These are phyloP conservation scores for Boleophthalmus pectinirostris DNA, from an alignment of 2,113 vertebrate genomes.

Conservation along the genomic window DNA sequence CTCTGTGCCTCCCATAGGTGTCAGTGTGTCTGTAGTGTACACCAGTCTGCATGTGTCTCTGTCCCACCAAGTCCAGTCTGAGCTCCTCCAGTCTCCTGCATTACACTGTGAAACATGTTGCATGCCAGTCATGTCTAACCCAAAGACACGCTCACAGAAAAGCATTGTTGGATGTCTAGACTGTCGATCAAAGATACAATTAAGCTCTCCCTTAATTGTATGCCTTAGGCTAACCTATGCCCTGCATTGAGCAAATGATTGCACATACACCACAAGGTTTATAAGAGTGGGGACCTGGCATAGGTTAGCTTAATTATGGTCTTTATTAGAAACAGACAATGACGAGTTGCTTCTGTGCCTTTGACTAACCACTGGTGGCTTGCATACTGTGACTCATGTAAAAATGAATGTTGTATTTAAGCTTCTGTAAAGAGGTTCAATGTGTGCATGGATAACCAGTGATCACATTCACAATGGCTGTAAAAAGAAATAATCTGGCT, in stretches of 20 bases:
- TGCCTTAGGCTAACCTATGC: slow-evolving; percentile 67
- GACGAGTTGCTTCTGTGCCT: slow-evolving; percentile 70
- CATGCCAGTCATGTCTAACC: slow-evolving; percentile 54
- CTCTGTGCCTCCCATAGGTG: slow-evolving; percentile 41
- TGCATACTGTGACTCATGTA: slow-evolving; percentile 57
- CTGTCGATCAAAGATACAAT: slow-evolving; percentile 56
- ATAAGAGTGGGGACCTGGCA: slow-evolving; percentile 52
- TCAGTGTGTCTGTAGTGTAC: slow-evolving; percentile 45
- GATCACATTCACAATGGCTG: slow-evolving; percentile 28
- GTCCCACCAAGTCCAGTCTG: slow-evolving; percentile 49
- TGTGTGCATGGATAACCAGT: slow-evolving; percentile 59
- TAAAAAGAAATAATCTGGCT: slow-evolving; percentile 58
- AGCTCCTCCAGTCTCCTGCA: slow-evolving; percentile 51
- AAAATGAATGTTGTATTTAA: slow-evolving; percentile 48
- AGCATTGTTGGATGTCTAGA: slow-evolving; percentile 42
- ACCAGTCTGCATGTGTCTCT: slow-evolving; percentile 59
- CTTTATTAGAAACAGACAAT: slow-evolving; percentile 50
- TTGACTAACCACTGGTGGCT: slow-evolving; percentile 67
- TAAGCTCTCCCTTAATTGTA: slow-evolving; percentile 68
- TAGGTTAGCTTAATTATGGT: slow-evolving; percentile 69
- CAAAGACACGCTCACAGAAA: slow-evolving; percentile 27
- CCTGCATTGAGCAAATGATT: slow-evolving; percentile 53
- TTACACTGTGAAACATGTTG: slow-evolving; percentile 62
- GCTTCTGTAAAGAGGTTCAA: slow-evolving; percentile 29
- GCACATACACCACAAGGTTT: slow-evolving; percentile 27